Conservation (phyloP, 1,140 invertebrate genomes). For the Oscheius sp. region DNA sequence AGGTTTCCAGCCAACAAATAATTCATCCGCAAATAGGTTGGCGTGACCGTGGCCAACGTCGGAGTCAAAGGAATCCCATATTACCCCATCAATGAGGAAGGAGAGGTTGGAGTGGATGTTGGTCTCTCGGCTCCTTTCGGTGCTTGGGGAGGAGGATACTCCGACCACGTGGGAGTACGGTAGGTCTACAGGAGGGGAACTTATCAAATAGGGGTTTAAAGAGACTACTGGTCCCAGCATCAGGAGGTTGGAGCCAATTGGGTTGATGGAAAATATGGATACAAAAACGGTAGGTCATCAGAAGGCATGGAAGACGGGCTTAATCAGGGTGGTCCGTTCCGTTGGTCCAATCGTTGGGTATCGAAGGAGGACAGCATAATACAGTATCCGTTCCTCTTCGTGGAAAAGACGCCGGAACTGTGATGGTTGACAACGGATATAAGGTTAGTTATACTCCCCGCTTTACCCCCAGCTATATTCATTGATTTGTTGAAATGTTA, state of each 20-base stretch:
- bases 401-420: conserved; percentile 20
- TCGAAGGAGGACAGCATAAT: conserved; percentile 40
- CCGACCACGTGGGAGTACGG: conserved; percentile 43
- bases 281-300: conserved; percentile 20
- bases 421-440: conserved; percentile 35
- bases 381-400: conserved; percentile 22
- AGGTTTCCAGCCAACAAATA: background rate
- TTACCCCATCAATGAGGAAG: conserved; percentile 49
- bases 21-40: conserved; percentile 36
- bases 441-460: background rate
- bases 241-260: conserved; percentile 48
- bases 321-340: conserved; percentile 41
- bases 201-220: conserved; percentile 10
- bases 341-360: conserved; percentile 33
- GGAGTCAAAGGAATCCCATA: conserved; percentile 50
- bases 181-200: conserved; percentile 8
- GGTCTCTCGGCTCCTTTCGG: conserved; percentile 37
- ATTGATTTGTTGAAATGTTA: background rate
- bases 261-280: conserved; percentile 47
- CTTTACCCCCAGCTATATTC: background rate
- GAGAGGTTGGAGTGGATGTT: conserved; percentile 42
- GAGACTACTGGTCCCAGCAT: conserved; percentile 46
- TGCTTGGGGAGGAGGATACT: conserved; percentile 45
- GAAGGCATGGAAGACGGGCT: background rate
- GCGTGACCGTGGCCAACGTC: conserved; percentile 30